phyloP scores from a whole-genome alignment of 2,888 invertebrate species.

The Andrena minutula region DNA sequence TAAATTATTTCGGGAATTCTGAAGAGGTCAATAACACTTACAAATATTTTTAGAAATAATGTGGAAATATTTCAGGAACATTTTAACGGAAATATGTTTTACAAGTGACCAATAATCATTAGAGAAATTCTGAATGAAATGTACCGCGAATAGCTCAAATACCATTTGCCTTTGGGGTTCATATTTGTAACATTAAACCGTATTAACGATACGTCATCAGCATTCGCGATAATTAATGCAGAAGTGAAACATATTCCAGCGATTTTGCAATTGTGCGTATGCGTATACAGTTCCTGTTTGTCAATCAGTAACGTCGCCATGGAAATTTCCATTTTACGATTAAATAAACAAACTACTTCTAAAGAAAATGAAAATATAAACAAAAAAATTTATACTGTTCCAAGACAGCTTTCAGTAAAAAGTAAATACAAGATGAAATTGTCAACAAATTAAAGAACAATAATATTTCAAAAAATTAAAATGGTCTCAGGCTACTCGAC shows the following conservation, averaged over 20 bases:
- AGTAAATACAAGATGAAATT: background rate
- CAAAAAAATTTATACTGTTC: no score
- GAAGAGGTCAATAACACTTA: no score
- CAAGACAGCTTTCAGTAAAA: background rate
- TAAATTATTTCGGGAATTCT: no score
- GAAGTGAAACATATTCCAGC: background rate
- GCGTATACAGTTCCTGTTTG: background rate
- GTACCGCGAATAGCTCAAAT: background rate
- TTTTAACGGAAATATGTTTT: background rate
- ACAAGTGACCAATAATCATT: background rate
- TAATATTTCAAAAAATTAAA: no score
- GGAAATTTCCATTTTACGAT: background rate
- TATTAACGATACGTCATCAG: background rate
- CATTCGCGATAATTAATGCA: background rate
- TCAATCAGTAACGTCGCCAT: background rate
- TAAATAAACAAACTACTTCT: background rate
- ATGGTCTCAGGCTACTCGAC: background rate
- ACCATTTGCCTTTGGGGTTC: background rate
- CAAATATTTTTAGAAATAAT: background rate
- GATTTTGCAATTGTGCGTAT: background rate
- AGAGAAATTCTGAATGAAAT: background rate
- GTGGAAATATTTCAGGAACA: background rate
- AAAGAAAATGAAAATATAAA: no score
- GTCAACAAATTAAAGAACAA: background rate
- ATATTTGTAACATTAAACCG: background rate